Base-by-base conservation (phyloP, 1,140 invertebrate genomes). In the Drosophila kurseongensis region DNA sequence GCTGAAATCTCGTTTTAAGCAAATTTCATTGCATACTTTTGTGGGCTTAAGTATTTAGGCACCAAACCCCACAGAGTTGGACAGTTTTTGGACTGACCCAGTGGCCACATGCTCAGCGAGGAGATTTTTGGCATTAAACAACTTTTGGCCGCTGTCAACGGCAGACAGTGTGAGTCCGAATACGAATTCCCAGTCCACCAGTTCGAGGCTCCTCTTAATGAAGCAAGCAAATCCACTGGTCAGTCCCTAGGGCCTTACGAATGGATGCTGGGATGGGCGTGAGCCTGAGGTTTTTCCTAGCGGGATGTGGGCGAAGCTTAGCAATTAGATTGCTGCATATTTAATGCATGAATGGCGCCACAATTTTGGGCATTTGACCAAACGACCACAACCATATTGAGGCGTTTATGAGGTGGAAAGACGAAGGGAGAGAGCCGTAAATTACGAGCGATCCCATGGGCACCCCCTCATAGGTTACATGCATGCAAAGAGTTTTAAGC, bases 301-400 rank as follows among this genome's bases (percentile, higher is more conserved):
- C 32, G 38, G 50, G 42, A n/a, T 29, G 38, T 29, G 47, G 68
- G 62, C n/a, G 42, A 59, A 66, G 75, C 79, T 88, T 83, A 88
- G 83, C 83, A 86, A 88, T 86, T 88, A 86, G 72, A 88, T 83
- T 89, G 84, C 75, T 79, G 83, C 83, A 86, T 86, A 89, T 86
- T 86, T 88, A 88, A 86, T 89, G 84, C 83, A 89, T 82, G 76
- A 80, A 88, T 71, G 84, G 79, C 58, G 79, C 56, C 79, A 69
- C 83, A 82, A 63, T 88, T 79, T 82, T 69, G 79, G 62, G 72
- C 76, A 88, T 88, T 79, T 69, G 72, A 61, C 75, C 84, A 83
- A 88, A 76, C 27, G 82, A 47, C 61, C 72, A 86, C 52, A 54
- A 48, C 29, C 62, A 88, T 76, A 86, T 86, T 88, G 56, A 88